Base-by-base conservation (phyloP, 2,888 invertebrate species). In the Schizotus pectinicornis region DNA sequence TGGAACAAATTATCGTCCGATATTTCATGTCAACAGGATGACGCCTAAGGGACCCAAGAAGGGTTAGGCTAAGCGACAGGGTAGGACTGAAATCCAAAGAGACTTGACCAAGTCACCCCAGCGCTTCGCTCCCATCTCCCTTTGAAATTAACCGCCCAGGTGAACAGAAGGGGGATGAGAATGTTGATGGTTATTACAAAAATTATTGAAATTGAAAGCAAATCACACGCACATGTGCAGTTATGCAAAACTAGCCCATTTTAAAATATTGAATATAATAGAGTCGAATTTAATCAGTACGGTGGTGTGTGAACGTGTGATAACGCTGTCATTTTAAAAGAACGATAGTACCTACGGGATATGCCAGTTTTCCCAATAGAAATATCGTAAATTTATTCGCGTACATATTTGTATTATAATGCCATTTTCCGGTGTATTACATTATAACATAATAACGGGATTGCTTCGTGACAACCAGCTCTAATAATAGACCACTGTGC, bases 261-360 rank as follows among this genome's bases (percentile, higher is more conserved):
- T 75, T 73, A 71, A 74, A 74, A 72, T 74, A 71, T 71, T 71
- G 68, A 69, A 73, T 70, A 71, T 71, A 74, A 74, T 73, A 72
- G 71, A 72, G 68, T 71, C 70, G 75, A 78, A 77, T 78, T 78
- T 79, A 78, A 79, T 79, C 79, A 78, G 78, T 72, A 76, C 75
- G 39, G 9, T 12, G 39, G 39, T 72, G 70, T 71, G 74, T 72
- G 74, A 65, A 71, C 72, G 71, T 75, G 76, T 77, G 77, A 77
- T 79, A 78, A 76, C 69, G 72, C 75, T 79, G 79, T 79, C 79
- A 78, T 77, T 77, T 72, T 67, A 67, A 71, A 79, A 79, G 79
- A 79, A 78, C 74, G 78, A 79, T 79, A 72, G 76, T 70, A 75
- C 79, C 79, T 71, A 72, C 69, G 79, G 78, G 79, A 78, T 69